These are phyloP conservation scores for Drosophila monieri DNA, from an alignment of 2,888 invertebrate genomes.

Conservation along the genomic window DNA sequence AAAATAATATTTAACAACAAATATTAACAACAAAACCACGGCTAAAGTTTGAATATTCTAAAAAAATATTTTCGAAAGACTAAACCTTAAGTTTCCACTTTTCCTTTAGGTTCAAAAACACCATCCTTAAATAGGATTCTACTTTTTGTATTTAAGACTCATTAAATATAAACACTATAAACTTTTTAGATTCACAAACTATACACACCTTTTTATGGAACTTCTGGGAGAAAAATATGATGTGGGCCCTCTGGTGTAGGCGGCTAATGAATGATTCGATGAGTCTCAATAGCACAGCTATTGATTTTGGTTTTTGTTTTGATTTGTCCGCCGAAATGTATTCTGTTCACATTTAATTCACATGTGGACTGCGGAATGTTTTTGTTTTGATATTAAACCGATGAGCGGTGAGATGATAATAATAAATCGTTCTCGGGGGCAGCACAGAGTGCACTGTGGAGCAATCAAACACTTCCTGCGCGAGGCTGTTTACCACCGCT, in stretches of 20 bases:
- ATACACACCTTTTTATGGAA: slow-evolving; percentile 41
- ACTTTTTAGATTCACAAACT: background rate
- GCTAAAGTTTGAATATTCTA: too few species aligned
- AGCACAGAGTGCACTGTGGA: background rate
- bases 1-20: too few species aligned
- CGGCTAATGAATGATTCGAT: slow-evolving; percentile 1
- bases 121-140: too few species aligned
- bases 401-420: background rate
- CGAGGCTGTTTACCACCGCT: slow-evolving; percentile 23
- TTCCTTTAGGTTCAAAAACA: too few species aligned
- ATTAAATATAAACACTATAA: background rate
- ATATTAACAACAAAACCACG: too few species aligned
- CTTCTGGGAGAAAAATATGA: slow-evolving; percentile 32
- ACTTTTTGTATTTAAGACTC: too few species aligned
- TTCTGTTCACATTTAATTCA: slow-evolving; percentile 13
- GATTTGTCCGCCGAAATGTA: slow-evolving; percentile 35
- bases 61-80: too few species aligned
- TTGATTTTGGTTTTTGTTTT: slow-evolving; percentile 1
- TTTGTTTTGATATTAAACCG: slow-evolving; percentile 12
- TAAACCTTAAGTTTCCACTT: too few species aligned
- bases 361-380: slow-evolving; percentile 20
- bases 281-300: background rate
- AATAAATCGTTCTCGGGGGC: background rate
- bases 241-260: slow-evolving; percentile 27
- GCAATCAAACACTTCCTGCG: slow-evolving; percentile 25